phyloP scores from a whole-genome alignment of 2,113 vertebrate species.

The Nyctereutes procyonoides region DNA sequence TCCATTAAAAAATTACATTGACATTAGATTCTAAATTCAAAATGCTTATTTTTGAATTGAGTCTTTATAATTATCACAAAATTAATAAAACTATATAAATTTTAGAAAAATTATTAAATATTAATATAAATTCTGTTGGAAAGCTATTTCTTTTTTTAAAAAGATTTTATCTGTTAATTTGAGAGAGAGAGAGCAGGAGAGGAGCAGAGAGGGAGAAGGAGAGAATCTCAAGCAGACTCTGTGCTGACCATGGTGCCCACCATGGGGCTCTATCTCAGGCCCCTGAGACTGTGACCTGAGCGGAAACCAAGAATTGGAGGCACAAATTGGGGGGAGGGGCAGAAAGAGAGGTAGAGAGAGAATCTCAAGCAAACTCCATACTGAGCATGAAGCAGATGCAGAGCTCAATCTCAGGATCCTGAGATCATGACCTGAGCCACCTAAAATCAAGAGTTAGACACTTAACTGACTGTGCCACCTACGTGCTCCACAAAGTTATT shows the following conservation, averaged over 20 bases:
- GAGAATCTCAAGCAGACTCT: background rate
- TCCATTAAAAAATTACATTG: background rate
- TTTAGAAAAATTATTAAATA: background rate
- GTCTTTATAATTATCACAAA: background rate
- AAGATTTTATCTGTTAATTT: background rate
- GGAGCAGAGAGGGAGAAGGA: background rate
- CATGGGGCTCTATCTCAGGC: background rate
- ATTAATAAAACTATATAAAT: background rate
- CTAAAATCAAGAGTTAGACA: background rate
- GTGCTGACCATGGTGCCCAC: background rate
- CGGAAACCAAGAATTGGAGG: no score
- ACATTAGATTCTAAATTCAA: slow-evolving; percentile 5
- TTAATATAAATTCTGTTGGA: background rate
- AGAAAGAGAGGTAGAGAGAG: no score
- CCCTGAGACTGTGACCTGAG: background rate
- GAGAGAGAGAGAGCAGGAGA: background rate
- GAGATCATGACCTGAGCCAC: background rate
- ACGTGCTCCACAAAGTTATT: background rate
- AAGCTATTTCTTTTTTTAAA: background rate
- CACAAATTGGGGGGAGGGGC: no score
- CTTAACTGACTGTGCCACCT: background rate
- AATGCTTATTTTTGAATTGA: background rate
- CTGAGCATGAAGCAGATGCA: no score
- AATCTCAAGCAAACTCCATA: no score
- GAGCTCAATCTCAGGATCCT: background rate